These are phyloP conservation scores for Buceros bicornis DNA, from an alignment of 2,797 vertebrate genomes.

Conservation along the genomic window DNA sequence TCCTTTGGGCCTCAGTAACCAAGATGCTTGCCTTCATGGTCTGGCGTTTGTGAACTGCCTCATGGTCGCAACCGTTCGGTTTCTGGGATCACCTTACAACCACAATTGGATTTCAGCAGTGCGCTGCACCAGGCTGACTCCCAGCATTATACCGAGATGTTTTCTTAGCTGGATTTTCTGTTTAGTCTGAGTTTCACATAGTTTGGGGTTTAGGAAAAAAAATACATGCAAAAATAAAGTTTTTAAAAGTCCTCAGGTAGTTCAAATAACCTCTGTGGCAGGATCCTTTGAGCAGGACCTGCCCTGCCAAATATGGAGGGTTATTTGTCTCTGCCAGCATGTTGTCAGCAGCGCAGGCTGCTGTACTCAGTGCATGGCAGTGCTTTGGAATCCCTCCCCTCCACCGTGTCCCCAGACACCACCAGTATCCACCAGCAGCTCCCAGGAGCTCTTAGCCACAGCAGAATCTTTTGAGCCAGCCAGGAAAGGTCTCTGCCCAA, in stretches of 20 bases:
- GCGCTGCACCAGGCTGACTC: neutral
- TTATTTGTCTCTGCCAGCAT: neutral
- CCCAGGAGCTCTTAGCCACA: neutral
- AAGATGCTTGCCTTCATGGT: neutral
- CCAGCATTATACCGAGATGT: neutral
- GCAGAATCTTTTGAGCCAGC: neutral
- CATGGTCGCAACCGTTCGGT: neutral
- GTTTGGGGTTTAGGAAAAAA: neutral
- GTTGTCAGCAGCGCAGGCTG: accelerated
- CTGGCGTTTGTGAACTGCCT: neutral
- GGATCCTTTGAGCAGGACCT: neutral
- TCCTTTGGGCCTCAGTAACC: neutral
- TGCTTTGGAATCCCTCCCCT: neutral
- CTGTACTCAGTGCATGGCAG: neutral
- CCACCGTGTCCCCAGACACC: neutral
- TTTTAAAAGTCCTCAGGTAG: neutral
- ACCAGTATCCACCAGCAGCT: neutral
- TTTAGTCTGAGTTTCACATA: slow-evolving; percentile 38
- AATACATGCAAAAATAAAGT: neutral
- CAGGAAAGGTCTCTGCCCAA: neutral
- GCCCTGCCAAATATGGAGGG: neutral
- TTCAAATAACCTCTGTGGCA: neutral
- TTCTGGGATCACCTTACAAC: slow-evolving; percentile 30
- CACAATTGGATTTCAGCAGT: slow-evolving; percentile 34
- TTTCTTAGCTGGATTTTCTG: slow-evolving; percentile 57